Percentiles rank a stretch among this genome's conserved stretches.
These are phyloP conservation scores for Megalops cyprinoides DNA, from an alignment of 2,797 vertebrate genomes.

Conservation along the genomic window DNA sequence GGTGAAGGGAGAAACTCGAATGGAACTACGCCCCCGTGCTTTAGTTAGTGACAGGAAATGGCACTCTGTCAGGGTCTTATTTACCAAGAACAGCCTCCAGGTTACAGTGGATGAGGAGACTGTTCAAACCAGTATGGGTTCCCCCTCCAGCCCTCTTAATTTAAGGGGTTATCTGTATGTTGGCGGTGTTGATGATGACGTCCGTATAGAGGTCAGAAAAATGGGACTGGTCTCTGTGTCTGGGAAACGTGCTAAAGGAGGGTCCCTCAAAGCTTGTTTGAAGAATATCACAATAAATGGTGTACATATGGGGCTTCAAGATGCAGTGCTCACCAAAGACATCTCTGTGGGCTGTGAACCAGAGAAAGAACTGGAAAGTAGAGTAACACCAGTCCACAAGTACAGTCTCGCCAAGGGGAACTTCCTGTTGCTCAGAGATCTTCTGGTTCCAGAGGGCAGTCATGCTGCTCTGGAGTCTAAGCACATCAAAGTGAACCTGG, in stretches of 20 bases:
- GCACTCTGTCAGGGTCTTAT: conserved; percentile 78
- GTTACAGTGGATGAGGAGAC: conserved; percentile 78
- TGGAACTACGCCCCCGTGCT: conserved; percentile 71
- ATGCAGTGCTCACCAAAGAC: conserved; percentile 83
- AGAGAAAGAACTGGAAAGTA: conserved; percentile 59
- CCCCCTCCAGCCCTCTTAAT: conserved; percentile 65
- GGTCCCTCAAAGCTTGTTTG: conserved; percentile 90
- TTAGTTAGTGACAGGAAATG: conserved; percentile 80
- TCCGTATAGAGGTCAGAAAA: conserved; percentile 73
- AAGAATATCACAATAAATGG: conserved; percentile 77
- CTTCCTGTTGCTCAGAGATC: conserved; percentile 78
- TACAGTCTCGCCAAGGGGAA: conserved; percentile 68
- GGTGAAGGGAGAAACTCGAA: conserved; percentile 72
- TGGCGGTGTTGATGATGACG: conserved; percentile 80
- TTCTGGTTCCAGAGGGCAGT: conserved; percentile 83
- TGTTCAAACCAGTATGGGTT: conserved; percentile 70
- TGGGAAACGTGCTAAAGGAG: conserved; percentile 77
- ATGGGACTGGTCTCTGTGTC: conserved; percentile 76
- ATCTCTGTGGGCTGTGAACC: conserved; percentile 86
- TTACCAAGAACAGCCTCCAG: conserved; percentile 75
- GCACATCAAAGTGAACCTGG: conserved; percentile 82
- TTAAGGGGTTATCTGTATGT: conserved; percentile 80
- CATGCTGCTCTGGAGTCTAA: conserved; percentile 79
- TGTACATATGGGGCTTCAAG: conserved; percentile 76
- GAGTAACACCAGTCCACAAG: conserved; percentile 46